These are phyloP conservation scores for Ophioderma brevispina DNA, from an alignment of 35 echinoderm and acorn worm genomes.

Conservation along the genomic window DNA sequence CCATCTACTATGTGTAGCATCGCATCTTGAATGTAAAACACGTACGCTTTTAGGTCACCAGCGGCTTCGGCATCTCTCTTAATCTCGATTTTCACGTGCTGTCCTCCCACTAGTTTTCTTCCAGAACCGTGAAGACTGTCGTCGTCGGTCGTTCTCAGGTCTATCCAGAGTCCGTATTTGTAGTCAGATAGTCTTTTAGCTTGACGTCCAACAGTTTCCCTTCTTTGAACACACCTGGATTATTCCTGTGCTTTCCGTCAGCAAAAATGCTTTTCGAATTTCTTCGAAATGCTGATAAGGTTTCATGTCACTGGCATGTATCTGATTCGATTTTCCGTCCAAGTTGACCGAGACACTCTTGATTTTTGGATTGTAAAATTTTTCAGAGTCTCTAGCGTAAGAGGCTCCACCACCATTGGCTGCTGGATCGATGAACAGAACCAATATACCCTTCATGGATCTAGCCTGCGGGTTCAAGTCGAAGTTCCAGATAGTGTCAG, in stretches of 20 bases:
- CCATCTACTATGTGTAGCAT: conserved; percentile 25
- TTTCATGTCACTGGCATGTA: conserved; percentile 5
- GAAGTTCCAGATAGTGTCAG: conserved; percentile 39
- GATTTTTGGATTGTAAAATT: conserved; percentile 48
- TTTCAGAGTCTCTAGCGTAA: background rate
- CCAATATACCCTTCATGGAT: conserved; percentile 40
- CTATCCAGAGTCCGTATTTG: conserved; percentile 35
- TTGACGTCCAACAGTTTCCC: background rate
- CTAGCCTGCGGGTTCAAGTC: conserved; percentile 3
- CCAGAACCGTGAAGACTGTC: conserved; percentile 22
- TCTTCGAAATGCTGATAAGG: conserved; percentile 46
- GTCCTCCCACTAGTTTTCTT: conserved; percentile 1
- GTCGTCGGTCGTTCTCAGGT: conserved; percentile 50
- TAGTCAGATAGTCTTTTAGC: conserved; percentile 19
- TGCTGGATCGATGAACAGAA: conserved; percentile 23
- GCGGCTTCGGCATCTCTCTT: conserved; percentile 15
- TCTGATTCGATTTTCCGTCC: conserved; percentile 29
- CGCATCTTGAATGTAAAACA: conserved; percentile 25
- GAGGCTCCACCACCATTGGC: background rate
- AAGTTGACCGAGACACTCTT: conserved; percentile 10
- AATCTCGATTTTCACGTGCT: conserved; percentile 22
- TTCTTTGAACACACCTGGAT: background rate
- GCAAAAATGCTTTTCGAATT: conserved; percentile 19
- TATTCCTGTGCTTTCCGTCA: background rate
- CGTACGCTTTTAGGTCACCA: conserved; percentile 17